Conservation (phyloP, 2,797 vertebrate species). For the Acrossocheilus wenchowensis region DNA sequence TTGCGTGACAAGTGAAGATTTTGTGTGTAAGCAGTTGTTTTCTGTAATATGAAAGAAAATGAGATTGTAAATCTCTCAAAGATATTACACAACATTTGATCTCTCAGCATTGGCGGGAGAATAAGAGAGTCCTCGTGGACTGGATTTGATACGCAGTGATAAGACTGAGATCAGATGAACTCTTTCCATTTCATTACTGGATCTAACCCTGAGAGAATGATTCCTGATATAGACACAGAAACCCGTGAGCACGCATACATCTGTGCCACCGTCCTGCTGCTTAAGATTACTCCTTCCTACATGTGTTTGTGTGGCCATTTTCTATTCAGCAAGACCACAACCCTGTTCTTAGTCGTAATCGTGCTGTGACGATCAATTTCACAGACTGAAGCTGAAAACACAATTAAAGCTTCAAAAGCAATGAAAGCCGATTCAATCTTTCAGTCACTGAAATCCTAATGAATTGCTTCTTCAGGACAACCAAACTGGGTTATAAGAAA, state of each 20-base stretch:
- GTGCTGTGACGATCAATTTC: background rate
- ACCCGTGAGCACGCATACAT: background rate
- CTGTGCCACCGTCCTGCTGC: background rate
- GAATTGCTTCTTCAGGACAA: background rate
- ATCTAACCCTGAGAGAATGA: slow-evolving; percentile 1
- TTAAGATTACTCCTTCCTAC: background rate
- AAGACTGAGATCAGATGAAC: background rate
- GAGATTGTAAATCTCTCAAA: background rate
- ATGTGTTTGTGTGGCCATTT: too few species aligned
- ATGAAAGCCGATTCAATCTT: background rate
- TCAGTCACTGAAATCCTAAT: background rate
- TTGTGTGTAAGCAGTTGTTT: too few species aligned
- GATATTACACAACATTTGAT: background rate
- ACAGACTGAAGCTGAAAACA: background rate
- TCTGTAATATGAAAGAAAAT: background rate
- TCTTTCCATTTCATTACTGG: background rate
- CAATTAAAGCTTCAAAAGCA: background rate
- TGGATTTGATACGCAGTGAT: background rate
- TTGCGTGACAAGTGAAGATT: too few species aligned
- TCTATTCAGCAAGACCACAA: background rate
- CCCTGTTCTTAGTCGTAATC: background rate
- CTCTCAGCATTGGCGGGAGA: background rate
- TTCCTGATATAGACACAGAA: background rate
- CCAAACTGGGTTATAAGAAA: background rate
- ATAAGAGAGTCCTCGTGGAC: background rate